Percentiles rank a stretch among this genome's conserved stretches.
Conservation (phyloP, 1,140 invertebrate species). For the Telenomus remus region DNA sequence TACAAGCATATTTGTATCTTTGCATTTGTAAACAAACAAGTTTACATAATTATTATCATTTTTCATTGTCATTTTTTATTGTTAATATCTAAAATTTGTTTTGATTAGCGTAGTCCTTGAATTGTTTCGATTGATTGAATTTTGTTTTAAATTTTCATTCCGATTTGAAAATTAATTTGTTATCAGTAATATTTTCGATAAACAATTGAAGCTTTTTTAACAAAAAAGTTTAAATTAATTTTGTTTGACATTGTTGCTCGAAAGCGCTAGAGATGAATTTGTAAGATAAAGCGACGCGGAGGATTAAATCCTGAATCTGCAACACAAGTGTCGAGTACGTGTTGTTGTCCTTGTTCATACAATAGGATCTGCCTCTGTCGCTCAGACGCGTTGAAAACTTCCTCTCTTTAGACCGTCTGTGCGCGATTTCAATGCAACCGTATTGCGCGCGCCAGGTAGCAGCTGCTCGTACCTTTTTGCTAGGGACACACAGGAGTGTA, state of each 20-base stretch:
- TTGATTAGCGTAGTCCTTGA: no score
- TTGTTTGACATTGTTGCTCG: neutral
- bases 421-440: constrained; percentile 43
- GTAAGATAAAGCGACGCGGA: neutral
- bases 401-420: constrained; percentile 28
- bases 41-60: no score
- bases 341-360: constrained; percentile 20
- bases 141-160: no score
- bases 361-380: constrained; percentile 21
- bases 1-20: no score
- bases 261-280: neutral
- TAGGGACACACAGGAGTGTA: constrained; percentile 40
- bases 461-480: constrained; percentile 50
- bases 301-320: constrained; percentile 23
- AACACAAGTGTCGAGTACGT: constrained; percentile 12
- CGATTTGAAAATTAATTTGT: no score
- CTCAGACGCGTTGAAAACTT: constrained; percentile 11
- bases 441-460: constrained; percentile 49
- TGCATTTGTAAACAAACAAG: no score
- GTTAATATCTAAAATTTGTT: no score
- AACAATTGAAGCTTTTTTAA: no score
- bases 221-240: neutral
- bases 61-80: no score
- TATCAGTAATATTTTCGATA: no score
- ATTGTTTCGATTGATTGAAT: no score